These are phyloP conservation scores for Dunckerocampus dactyliophorus DNA, from an alignment of 2,113 vertebrate genomes.

Conservation along the genomic window DNA sequence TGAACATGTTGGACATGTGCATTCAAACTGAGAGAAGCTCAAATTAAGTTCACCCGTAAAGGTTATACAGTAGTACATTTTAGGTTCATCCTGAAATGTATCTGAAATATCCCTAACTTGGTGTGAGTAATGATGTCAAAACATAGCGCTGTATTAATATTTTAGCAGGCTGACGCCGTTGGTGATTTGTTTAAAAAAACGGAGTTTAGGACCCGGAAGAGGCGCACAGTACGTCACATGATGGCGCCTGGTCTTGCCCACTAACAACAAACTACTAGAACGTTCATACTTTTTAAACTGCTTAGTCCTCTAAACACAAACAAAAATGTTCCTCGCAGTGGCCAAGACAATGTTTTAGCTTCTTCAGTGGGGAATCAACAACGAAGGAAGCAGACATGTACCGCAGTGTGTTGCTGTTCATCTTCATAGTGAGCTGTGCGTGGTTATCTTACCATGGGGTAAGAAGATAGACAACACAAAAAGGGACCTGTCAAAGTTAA, in stretches of 20 bases:
- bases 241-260: background rate
- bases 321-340: accelerated
- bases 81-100: too few relatives aligned
- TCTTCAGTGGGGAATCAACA: background rate
- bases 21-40: too few relatives aligned
- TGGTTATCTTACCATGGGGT: conserved; percentile 50
- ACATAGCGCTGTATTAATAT: too few relatives aligned
- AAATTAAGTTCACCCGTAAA: too few relatives aligned
- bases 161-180: too few relatives aligned
- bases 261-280: background rate
- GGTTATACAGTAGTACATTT: too few relatives aligned
- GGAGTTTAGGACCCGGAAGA: conserved; percentile 60
- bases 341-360: conserved; percentile 14
- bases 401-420: conserved; percentile 31
- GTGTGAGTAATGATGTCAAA: too few relatives aligned
- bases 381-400: conserved; percentile 47
- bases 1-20: too few relatives aligned
- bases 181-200: accelerated
- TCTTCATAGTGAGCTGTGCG: conserved; percentile 20
- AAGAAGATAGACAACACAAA: conserved; percentile 42
- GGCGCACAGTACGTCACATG: background rate
- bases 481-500: background rate
- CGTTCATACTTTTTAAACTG: background rate
- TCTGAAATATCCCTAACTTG: too few relatives aligned
- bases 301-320: background rate